Evolutionary conservation across 2,113 vertebrate genomes (phyloP), one percentile per base, ranked within the genome.

Genomic region (Oxyruncus cristatus): DNA sequence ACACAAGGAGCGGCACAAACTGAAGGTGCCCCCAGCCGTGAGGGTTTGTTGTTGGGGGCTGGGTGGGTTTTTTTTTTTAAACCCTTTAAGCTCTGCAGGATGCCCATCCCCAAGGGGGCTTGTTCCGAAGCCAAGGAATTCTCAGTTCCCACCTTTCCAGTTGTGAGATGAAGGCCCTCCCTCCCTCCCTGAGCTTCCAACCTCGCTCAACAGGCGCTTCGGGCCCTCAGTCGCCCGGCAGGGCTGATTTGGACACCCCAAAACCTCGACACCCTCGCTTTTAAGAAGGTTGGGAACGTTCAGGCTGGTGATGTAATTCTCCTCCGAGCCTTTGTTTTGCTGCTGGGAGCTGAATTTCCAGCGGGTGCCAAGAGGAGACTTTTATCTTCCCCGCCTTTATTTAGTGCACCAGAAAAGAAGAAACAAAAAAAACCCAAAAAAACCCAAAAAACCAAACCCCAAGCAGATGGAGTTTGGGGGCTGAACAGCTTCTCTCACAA

Each of bases 401-500:
- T 92, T 95, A 93, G 90, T 30, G 33, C 32, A 33, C 8, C 82
- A 77, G 59, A 35, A 76, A 71, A 37, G 61, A 68, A 41, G 62
- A 46, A 27, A 28, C 59, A 65, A 73, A 89, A 86, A 50, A 14
- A 47, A 49, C n/a, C n/a, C n/a, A 13, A 49, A 49, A 49, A 49
- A 11, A 42, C 39, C 23, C 13, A 35, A 23, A 33, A 35, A 35
- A 35, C 35, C 35, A 16, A 10, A 5, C 33, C 14, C 70, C 88
- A 94, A 90, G 76, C 95, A 95, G 96, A 95, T 94, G 92, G 95
- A 94, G 93, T 84, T 77, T 77, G 81, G 92, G 82, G 92, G 92
- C 90, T 94, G 96, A 96, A 47, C 82, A 93, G 93, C 92, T 96
- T n/a, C n/a, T 61, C 90, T 90, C 63, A 52, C 89, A 84, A 92